A percentile compares a stretch with the other conserved stretches of the same genome.
These are phyloP conservation scores for Anoplophora glabripennis DNA, from an alignment of 1,140 invertebrate genomes.

Conservation along the genomic window DNA sequence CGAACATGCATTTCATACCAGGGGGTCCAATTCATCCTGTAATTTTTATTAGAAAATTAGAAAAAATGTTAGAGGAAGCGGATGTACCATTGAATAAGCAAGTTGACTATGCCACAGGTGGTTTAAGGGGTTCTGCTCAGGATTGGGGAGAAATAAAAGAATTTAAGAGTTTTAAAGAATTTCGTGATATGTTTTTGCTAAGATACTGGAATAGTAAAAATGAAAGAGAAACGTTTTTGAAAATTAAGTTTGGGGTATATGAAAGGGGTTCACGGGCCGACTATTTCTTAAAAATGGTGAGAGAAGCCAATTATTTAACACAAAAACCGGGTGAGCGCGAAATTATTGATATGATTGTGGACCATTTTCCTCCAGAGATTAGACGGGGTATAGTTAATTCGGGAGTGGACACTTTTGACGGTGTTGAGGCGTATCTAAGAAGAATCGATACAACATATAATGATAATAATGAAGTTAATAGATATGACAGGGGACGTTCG, in stretches of 20 bases:
- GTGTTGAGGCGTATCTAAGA: constrained; percentile 1
- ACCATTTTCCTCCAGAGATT: constrained; percentile 1
- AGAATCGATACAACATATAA: not conserved
- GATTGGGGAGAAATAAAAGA: no score
- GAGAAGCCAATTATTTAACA: constrained; percentile 8
- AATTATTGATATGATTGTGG: constrained; percentile 9
- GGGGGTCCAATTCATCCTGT: no score
- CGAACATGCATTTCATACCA: no score
- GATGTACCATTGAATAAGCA: no score
- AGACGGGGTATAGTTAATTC: not conserved
- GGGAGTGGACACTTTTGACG: not conserved
- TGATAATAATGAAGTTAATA: not conserved
- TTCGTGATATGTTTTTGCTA: no score
- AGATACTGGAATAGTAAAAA: not conserved
- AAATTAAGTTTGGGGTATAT: constrained; percentile 10
- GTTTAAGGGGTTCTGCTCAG: no score
- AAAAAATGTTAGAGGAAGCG: no score
- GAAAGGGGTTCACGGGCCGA: constrained; percentile 5
- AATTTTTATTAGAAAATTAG: no score
- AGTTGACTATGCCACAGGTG: no score
- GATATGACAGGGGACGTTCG: no score
- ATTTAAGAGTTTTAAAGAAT: no score
- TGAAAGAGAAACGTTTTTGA: constrained; percentile 6
- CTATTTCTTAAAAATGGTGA: constrained; percentile 7
- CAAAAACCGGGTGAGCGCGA: constrained; percentile 12